Base-by-base conservation (phyloP, 2,113 vertebrate species). In the mouse (Mus musculus) region DNA sequence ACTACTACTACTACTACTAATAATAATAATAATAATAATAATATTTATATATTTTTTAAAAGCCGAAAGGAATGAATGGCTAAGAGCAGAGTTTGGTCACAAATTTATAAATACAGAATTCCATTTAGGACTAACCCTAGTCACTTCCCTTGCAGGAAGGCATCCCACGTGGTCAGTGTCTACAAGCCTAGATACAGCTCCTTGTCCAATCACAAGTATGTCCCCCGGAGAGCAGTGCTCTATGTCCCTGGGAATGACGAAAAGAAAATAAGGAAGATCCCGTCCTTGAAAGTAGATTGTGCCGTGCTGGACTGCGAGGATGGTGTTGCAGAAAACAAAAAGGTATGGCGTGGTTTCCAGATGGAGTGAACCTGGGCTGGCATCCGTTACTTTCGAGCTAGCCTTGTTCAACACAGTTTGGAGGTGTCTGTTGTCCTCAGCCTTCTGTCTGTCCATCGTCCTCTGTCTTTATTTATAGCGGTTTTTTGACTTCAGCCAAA, bases 261-360 rank as follows among this genome's bases (percentile, higher is more conserved):
- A 97, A 99, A 99, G 95, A 99, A 99, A 98, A 99, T 99, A 98
- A 96, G 97, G 96, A 99, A 99, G 98, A 99, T 99, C 69, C 97
- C 99, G 1, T 98, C 99, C 2, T 98, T 99, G 90, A 98, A 99
- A 10, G 99, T 99, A 17, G 99, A 99, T 96, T 99, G 99, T 84
- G 99, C 99, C 0, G 99, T 99, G 90, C 97, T 99, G 63, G 99
- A 99, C 98, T 99, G 99, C 86, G 99, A 99, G 98, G 99, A 99
- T 75, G 99, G 99, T 0, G 99, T 99, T 92, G 99, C 99, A 96
- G 98, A 99, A 92, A 99, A 98, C 98, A 99, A 99, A 98, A 99
- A 99, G 99, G 99, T 99, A 99, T n/a, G 72, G 82, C 93, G 67
- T 93, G 95, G 86, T 71, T 91, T 92, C 78, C 59, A 3, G 17